Evolutionary conservation across 2,113 vertebrate species (phyloP).

Genomic region (Burhinus bistriatus): DNA sequence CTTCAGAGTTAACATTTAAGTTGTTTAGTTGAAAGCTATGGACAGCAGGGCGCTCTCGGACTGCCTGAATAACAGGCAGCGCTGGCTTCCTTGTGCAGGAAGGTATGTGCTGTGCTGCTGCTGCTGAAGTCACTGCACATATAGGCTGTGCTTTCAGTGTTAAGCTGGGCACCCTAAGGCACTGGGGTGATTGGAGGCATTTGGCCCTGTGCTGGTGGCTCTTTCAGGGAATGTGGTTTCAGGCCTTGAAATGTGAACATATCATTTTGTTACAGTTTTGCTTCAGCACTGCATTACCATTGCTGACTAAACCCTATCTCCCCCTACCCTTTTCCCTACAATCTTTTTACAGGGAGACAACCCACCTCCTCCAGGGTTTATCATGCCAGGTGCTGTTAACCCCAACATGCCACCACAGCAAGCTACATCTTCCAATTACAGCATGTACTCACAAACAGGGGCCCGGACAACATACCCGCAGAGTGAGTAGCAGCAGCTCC

Average conservation of each 20-base stretch:
- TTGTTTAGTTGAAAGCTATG: not conserved
- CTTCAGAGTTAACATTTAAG: not conserved
- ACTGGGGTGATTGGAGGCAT: not conserved
- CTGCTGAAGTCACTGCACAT: not conserved
- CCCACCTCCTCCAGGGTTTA: slow-evolving; percentile 78
- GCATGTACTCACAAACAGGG: slow-evolving; percentile 73
- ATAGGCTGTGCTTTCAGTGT: not conserved
- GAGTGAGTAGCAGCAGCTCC: slow-evolving; percentile 78
- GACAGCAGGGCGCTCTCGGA: not conserved
- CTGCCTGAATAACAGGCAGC: not conserved
- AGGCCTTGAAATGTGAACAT: not conserved
- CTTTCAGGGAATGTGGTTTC: not conserved
- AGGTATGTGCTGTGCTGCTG: not conserved
- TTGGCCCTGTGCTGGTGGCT: not conserved
- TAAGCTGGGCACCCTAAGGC: not conserved
- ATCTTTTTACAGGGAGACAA: slow-evolving; percentile 79
- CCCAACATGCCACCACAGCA: slow-evolving; percentile 55
- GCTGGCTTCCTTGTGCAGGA: not conserved
- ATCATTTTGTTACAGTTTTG: not conserved
- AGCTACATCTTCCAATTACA: slow-evolving; percentile 68
- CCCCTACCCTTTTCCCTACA: not conserved
- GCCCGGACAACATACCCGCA: slow-evolving; percentile 73
- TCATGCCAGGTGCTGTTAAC: slow-evolving; percentile 71
- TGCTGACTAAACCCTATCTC: not conserved
- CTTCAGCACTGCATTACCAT: not conserved